These are phyloP conservation scores for Samia ricini DNA, from an alignment of 1,140 invertebrate genomes.

Conservation along the genomic window DNA sequence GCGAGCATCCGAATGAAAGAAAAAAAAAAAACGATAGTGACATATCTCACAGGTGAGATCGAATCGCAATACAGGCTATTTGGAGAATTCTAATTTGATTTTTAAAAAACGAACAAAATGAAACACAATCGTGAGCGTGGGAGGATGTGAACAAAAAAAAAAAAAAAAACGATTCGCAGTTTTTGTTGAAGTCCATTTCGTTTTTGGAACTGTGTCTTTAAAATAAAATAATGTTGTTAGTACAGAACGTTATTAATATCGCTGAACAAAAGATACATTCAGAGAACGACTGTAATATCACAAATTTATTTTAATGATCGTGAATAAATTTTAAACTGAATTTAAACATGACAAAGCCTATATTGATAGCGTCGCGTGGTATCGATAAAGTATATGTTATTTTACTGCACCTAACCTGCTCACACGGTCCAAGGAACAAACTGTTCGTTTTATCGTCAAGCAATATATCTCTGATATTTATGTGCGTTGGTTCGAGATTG, in stretches of 20 bases:
- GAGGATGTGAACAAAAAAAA: conserved; percentile 22
- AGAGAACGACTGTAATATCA: no score
- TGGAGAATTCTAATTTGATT: conserved; percentile 49
- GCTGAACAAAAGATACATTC: no score
- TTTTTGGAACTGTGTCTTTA: conserved; percentile 2
- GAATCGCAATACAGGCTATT: conserved; percentile 33
- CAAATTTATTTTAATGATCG: neutral
- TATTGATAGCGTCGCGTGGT: conserved; percentile 7
- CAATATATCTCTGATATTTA: conserved; percentile 28
- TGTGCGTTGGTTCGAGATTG: conserved; percentile 14
- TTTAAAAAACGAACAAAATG: conserved; percentile 26
- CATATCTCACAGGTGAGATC: conserved; percentile 37
- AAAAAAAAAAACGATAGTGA: conserved; percentile 25
- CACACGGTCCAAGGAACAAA: conserved; percentile 16
- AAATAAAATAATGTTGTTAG: neutral
- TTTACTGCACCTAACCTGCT: conserved; percentile 27
- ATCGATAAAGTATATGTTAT: conserved; percentile 39
- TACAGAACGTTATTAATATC: neutral
- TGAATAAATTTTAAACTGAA: conserved; percentile 14
- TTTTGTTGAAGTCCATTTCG: conserved; percentile 11
- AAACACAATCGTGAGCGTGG: conserved; percentile 33
- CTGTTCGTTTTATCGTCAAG: conserved; percentile 25
- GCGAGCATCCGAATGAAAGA: neutral
- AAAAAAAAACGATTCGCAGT: conserved; percentile 22
- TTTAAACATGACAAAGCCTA: conserved; percentile 14